Evolutionary conservation across 2,113 vertebrate genomes (phyloP).

Genomic region (Oceanodroma tethys): DNA sequence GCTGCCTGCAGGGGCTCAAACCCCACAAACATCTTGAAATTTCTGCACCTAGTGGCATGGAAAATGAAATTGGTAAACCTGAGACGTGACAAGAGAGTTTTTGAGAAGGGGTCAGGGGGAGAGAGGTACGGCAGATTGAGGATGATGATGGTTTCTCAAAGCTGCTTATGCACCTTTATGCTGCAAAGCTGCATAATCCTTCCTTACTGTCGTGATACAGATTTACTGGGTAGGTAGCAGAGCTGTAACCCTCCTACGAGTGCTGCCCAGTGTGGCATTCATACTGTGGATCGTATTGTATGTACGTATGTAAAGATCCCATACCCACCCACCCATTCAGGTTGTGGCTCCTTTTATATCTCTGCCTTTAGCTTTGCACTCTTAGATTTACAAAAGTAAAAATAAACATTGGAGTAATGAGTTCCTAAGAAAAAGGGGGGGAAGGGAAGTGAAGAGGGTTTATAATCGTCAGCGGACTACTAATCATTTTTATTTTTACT

Average conservation of each 20-base stretch:
- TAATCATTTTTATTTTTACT: constrained; percentile 50
- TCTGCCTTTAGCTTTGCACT: neutral
- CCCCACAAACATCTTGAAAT: neutral
- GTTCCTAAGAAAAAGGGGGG: neutral
- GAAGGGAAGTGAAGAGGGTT: neutral
- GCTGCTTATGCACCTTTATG: neutral
- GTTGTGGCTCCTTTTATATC: neutral
- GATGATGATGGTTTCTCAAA: neutral
- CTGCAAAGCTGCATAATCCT: neutral
- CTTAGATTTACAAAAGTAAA: constrained; percentile 22
- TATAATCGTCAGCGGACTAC: neutral
- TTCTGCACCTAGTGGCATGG: neutral
- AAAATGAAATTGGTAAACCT: neutral
- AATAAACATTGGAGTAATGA: constrained; percentile 23
- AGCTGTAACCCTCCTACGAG: neutral
- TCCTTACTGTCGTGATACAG: neutral
- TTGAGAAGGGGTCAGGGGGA: neutral
- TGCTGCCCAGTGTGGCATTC: neutral
- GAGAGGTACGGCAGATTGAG: neutral
- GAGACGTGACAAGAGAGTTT: neutral
- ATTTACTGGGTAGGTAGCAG: neutral
- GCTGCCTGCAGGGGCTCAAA: neutral
- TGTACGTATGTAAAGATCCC: neutral
- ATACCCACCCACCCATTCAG: neutral
- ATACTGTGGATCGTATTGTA: neutral